Percentiles rank a stretch among this genome's conserved stretches.
phyloP scores from a whole-genome alignment of 2,888 invertebrate species.

The Teleiodes luculella region DNA sequence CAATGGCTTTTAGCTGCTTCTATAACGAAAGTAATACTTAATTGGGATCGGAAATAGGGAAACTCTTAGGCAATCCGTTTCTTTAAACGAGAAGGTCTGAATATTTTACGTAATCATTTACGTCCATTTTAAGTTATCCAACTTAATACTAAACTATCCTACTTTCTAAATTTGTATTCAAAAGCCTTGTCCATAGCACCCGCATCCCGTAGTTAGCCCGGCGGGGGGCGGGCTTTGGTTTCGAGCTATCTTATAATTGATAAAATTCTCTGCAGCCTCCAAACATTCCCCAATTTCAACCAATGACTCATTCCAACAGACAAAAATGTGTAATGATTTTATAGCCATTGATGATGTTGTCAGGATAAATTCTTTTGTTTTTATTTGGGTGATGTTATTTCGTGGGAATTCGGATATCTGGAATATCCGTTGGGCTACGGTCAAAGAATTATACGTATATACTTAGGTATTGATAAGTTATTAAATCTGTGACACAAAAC shows the following conservation, averaged over 20 bases:
- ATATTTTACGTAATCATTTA: neutral
- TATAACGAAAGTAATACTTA: no score
- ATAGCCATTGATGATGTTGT: slow-evolving; percentile 25
- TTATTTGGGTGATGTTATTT: neutral
- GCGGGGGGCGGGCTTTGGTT: slow-evolving; percentile 46
- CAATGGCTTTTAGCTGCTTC: no score
- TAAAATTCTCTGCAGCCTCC: slow-evolving; percentile 64
- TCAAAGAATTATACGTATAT: neutral
- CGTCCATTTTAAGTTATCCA: neutral
- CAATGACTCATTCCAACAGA: slow-evolving; percentile 43
- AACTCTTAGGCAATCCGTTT: no score
- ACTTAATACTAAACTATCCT: no score
- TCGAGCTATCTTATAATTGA: slow-evolving; percentile 55
- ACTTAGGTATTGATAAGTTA: no score
- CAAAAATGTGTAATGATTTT: slow-evolving; percentile 30
- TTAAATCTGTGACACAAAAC: no score
- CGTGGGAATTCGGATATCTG: neutral
- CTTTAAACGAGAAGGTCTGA: no score
- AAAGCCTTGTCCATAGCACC: slow-evolving; percentile 36
- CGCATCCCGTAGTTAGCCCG: slow-evolving; percentile 21
- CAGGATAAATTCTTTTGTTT: slow-evolving; percentile 11
- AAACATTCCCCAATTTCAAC: slow-evolving; percentile 53
- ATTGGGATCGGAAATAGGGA: no score
- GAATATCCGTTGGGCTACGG: neutral
- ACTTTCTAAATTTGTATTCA: neutral